These are phyloP conservation scores for Megalopta genalis DNA, from an alignment of 1,140 invertebrate species.

Conservation along the genomic window DNA sequence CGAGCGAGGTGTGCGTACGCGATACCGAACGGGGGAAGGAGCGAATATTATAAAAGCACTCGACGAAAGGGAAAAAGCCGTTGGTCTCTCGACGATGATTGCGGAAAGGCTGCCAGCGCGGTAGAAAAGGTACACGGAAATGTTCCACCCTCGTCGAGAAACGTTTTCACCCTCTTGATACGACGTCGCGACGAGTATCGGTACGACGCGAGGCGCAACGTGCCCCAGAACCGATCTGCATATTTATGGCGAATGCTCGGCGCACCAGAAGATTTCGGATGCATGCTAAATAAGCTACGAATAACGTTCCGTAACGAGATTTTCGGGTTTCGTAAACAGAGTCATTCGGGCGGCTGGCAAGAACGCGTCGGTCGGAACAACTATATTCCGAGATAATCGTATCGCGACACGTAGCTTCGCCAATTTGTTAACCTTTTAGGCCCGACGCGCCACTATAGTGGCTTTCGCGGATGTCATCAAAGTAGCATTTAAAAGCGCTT, in stretches of 20 bases:
- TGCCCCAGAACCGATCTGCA: constrained; percentile 63
- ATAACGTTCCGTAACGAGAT: constrained; percentile 17
- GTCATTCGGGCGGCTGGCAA: constrained; percentile 26
- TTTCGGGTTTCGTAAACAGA: not conserved
- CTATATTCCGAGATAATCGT: no score
- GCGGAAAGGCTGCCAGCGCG: constrained; percentile 12
- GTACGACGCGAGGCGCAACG: constrained; percentile 14
- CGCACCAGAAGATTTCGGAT: constrained; percentile 71
- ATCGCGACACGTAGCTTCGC: no score
- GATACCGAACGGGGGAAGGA: constrained; percentile 27
- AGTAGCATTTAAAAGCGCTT: no score
- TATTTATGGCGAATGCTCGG: constrained; percentile 72
- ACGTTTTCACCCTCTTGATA: constrained; percentile 34
- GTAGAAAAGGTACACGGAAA: constrained; percentile 49
- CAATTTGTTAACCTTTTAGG: no score
- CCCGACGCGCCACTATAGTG: no score
- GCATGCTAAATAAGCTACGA: constrained; percentile 67
- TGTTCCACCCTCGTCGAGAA: constrained; percentile 37
- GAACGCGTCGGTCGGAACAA: no score
- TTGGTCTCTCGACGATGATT: constrained; percentile 13
- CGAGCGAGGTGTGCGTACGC: constrained; percentile 48
- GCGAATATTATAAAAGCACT: constrained; percentile 76
- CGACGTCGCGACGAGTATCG: constrained; percentile 41
- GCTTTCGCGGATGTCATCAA: no score
- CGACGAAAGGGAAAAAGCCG: constrained; percentile 43